Conservation (phyloP, 2,888 invertebrate genomes). For the Peribatodes rhomboidaria region DNA sequence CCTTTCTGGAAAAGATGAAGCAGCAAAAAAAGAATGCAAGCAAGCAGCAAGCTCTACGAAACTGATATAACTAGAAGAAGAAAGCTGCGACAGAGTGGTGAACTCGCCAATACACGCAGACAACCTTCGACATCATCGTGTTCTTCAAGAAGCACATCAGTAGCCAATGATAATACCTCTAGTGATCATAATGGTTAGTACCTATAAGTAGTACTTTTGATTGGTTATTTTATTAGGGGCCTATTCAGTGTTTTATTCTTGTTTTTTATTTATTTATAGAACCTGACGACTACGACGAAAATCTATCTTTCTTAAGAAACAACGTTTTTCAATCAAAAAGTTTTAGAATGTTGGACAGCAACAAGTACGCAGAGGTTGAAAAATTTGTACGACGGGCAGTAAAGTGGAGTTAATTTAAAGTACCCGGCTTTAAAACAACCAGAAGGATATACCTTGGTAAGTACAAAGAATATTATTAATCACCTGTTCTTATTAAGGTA, state of each 20-base stretch:
- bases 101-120: constrained; percentile 2
- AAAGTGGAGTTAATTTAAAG: not conserved
- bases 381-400: constrained; percentile 1
- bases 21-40: constrained; percentile 2
- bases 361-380: constrained; percentile 1
- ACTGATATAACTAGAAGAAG: constrained; percentile 4
- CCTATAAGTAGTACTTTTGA: too few species aligned
- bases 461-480: not conserved
- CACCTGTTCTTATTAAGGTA: too few species aligned
- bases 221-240: too few species aligned
- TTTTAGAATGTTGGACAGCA: constrained; percentile 5
- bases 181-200: not conserved
- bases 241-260: too few species aligned
- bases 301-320: constrained; percentile 4
- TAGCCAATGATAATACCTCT: constrained; percentile 3
- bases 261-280: not conserved
- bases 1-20: constrained; percentile 1
- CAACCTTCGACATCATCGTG: not conserved
- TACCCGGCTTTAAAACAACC: constrained; percentile 3
- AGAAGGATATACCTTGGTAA: constrained; percentile 3
- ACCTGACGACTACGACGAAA: not conserved
- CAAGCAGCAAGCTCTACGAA: constrained; percentile 2
- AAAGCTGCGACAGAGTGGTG: not conserved
- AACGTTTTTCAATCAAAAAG: not conserved
- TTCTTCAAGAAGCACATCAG: constrained; percentile 5